Conservation (phyloP, 1,140 invertebrate genomes). For the Aporrectodea caliginosa region DNA sequence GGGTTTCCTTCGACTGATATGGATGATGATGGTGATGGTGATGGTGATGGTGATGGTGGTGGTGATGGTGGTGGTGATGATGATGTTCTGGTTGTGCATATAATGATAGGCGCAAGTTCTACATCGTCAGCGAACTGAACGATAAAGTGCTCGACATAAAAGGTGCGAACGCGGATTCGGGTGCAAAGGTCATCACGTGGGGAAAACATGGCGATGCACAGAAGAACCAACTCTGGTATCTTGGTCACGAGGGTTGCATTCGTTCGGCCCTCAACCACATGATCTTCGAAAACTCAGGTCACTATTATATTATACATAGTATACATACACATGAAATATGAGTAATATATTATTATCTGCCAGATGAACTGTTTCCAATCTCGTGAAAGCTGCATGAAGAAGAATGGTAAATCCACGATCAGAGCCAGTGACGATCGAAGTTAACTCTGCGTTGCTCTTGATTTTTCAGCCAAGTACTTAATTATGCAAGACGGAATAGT, state of each 20-base stretch:
- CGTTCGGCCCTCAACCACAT: slow-evolving; percentile 1
- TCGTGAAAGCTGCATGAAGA: background rate
- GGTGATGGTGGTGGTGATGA: too few species aligned
- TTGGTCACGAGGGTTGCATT: background rate
- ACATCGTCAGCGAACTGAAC: slow-evolving; percentile 23
- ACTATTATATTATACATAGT: background rate
- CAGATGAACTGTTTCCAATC: background rate
- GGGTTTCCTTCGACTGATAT: too few species aligned
- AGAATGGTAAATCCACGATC: background rate
- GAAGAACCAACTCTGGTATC: slow-evolving; percentile 16
- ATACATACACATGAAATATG: too few species aligned
- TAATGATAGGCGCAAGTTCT: background rate
- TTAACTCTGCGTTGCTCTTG: too few species aligned
- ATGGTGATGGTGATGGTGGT: too few species aligned
- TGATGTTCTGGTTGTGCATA: too few species aligned
- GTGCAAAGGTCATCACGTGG: slow-evolving; percentile 5
- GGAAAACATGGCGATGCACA: background rate
- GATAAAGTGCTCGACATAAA: slow-evolving; percentile 22
- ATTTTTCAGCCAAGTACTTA: too few species aligned
- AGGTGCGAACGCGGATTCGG: background rate
- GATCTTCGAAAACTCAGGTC: background rate
- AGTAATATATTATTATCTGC: background rate
- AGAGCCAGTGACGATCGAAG: too few species aligned
- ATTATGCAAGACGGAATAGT: background rate
- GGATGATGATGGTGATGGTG: too few species aligned